phyloP scores from a whole-genome alignment of 1,140 invertebrate genomes.

The Pseudomyrmex pallidus region DNA sequence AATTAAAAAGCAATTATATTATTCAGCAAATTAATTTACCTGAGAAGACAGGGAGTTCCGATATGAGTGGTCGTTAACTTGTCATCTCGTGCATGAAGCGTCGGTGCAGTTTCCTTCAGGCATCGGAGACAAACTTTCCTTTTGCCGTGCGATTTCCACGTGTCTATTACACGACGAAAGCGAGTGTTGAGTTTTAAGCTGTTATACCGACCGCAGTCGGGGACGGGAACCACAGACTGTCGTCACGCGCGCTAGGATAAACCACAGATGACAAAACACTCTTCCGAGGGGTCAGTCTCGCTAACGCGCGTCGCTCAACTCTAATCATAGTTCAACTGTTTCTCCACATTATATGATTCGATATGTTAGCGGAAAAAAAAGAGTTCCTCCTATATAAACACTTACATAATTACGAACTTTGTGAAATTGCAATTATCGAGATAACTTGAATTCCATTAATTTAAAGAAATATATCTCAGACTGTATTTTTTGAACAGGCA shows the following conservation, averaged over 20 bases:
- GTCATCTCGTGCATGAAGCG: constrained; percentile 60
- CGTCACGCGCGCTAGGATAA: not conserved
- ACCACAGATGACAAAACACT: constrained; percentile 45
- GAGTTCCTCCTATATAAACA: not conserved
- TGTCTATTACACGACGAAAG: constrained; percentile 61
- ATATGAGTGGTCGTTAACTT: constrained; percentile 64
- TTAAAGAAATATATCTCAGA: not conserved
- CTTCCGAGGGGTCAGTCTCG: constrained; percentile 29
- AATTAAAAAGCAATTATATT: not conserved
- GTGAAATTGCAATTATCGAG: no score
- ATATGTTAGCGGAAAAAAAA: not conserved
- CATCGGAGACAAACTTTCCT: constrained; percentile 68
- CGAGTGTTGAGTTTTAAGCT: constrained; percentile 45
- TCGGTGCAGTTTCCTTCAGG: constrained; percentile 57
- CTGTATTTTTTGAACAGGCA: not conserved
- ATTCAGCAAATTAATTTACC: constrained; percentile 53
- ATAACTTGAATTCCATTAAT: no score
- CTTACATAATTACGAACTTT: not conserved
- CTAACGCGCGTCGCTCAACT: constrained; percentile 18
- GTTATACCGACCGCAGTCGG: constrained; percentile 43
- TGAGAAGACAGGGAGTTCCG: constrained; percentile 61
- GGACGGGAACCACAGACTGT: constrained; percentile 30
- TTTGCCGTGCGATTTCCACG: constrained; percentile 64
- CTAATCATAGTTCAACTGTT: constrained; percentile 12
- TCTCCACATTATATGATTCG: not conserved